These are phyloP conservation scores for Seriola aureovittata DNA, from an alignment of 2,113 vertebrate species.

Conservation along the genomic window DNA sequence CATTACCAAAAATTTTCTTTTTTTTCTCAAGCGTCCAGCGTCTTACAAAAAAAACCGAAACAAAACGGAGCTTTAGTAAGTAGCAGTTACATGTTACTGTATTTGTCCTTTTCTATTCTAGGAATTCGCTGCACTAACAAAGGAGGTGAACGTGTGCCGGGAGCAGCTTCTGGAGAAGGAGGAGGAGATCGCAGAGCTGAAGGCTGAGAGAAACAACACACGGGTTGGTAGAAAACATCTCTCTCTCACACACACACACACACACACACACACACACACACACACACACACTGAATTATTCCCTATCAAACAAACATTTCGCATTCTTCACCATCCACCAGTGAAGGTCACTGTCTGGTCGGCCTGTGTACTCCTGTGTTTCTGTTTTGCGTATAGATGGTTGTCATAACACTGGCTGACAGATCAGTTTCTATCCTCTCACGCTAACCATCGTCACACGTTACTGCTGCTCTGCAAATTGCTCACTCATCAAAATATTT, in stretches of 20 bases:
- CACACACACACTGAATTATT: too few species aligned
- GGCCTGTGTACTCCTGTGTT: too few species aligned
- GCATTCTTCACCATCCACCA: too few species aligned
- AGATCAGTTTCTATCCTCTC: slow-evolving; percentile 1
- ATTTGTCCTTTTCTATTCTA: slow-evolving; percentile 61
- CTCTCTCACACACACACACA: too few species aligned
- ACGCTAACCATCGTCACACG: slow-evolving; percentile 29
- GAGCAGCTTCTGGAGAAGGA: slow-evolving; percentile 97
- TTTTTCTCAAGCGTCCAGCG: neutral
- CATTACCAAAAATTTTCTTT: neutral
- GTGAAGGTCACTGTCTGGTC: too few species aligned
- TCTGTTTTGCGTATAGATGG: slow-evolving; percentile 21
- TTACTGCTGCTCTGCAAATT: neutral
- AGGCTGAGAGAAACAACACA: slow-evolving; percentile 97
- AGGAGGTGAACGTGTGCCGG: slow-evolving; percentile 93
- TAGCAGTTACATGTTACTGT: neutral
- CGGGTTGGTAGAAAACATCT: slow-evolving; percentile 85
- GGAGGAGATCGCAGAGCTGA: slow-evolving; percentile 96
- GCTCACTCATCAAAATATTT: slow-evolving; percentile 31
- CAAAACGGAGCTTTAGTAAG: neutral
- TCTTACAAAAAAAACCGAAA: neutral
- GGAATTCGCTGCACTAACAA: slow-evolving; percentile 98
- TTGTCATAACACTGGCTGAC: slow-evolving; percentile 19
- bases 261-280: too few species aligned
- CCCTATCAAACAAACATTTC: neutral